Evolutionary conservation across 2,888 invertebrate genomes (phyloP).

Genomic region (Athripsodes cinereus): DNA sequence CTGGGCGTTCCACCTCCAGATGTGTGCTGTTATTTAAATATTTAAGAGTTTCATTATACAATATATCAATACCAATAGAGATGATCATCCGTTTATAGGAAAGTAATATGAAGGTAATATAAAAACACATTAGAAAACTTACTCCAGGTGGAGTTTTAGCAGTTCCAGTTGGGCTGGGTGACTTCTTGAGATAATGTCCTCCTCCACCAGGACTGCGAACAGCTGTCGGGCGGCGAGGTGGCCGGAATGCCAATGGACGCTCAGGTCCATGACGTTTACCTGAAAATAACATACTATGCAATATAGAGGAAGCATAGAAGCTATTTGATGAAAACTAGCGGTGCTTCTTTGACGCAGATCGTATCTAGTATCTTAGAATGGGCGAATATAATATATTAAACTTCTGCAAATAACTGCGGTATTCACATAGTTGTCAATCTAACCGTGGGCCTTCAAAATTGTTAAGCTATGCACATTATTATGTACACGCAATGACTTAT

Average conservation of each 20-base stretch:
- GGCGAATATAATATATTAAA: too few species aligned
- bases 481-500: too few species aligned
- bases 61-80: not conserved
- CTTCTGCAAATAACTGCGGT: too few species aligned
- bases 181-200: slow-evolving; percentile 84
- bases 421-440: too few species aligned
- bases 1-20: slow-evolving; percentile 15
- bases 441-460: too few species aligned
- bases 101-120: not conserved
- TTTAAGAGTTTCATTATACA: not conserved
- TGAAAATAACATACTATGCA: too few species aligned
- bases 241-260: slow-evolving; percentile 57
- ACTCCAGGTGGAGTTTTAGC: slow-evolving; percentile 50
- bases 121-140: slow-evolving; percentile 30
- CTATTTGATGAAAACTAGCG: too few species aligned
- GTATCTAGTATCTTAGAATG: too few species aligned
- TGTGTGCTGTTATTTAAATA: slow-evolving; percentile 12
- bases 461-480: too few species aligned
- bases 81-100: not conserved
- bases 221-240: slow-evolving; percentile 69
- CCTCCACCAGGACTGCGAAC: slow-evolving; percentile 81
- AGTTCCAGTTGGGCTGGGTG: slow-evolving; percentile 78
- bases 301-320: too few species aligned
- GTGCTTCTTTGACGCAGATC: too few species aligned
- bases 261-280: slow-evolving; percentile 53